Base-by-base conservation (phyloP, 2,113 vertebrate species). In the Trachemys scripta region DNA sequence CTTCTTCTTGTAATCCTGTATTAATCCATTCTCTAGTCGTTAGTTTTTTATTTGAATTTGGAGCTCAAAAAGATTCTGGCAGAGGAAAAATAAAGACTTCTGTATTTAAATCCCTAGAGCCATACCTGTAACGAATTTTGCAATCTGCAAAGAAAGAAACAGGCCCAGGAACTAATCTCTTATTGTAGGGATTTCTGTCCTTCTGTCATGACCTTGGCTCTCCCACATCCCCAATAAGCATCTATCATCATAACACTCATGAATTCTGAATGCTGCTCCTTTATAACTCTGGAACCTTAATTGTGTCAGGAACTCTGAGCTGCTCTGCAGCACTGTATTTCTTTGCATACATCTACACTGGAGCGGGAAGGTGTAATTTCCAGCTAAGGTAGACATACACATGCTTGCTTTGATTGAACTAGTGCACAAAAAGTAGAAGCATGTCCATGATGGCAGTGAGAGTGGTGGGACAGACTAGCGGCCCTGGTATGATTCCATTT, bases 171-270 rank as follows among this genome's bases (percentile, higher is more conserved):
- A 79, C 72, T 96, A 94, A 96, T 97, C 89, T 92, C 76, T 86
- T 49, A 81, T 54, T 94, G 83, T 90, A 69, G 54, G 82, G 14
- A 82, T 96, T 96, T 95, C 49, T 35, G 57, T 94, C 75, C 88
- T 92, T 97, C 95, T 97, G 35, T 94, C 65, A 89, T 95, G 96
- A 98, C 96, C 96, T 98, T 97, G 93, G 65, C 85, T 97, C 53
- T 92, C 59, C 50, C 72, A 78, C 49, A 95, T 49, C 25, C 76
- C 29, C 76, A 79, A 25, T 62, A 50, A 92, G 5, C 7, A 19
- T 89, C 25, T 6, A 53, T 50, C 24, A 78, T 92, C 96, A 82
- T 3, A n/a, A 19, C 25, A 11, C n/a, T 53, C 19, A 45, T 76
- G 56, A 57, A 10, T 31, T 24, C 38, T 45, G 24, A 45, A 8